A percentile compares a stretch with the other conserved stretches of the same genome.
These are phyloP conservation scores for Eremobia ochroleuca DNA, from an alignment of 2,888 invertebrate genomes.

Conservation along the genomic window DNA sequence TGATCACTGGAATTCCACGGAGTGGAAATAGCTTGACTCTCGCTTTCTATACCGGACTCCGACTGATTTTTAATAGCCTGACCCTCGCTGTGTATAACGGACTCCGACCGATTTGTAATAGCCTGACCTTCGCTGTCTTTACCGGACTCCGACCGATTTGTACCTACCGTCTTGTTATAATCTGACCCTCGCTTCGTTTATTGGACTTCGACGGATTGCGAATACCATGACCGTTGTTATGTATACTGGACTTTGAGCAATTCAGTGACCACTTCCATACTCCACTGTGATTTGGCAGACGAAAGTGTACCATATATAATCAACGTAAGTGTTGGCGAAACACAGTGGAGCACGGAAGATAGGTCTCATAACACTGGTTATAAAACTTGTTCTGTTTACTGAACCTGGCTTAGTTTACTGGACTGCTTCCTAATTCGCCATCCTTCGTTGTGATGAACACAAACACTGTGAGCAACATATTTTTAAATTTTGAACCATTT, in stretches of 20 bases:
- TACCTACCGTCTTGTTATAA: neutral
- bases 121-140: neutral
- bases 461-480: neutral
- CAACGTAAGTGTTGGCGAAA: conserved; percentile 4
- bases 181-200: neutral
- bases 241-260: too few species aligned
- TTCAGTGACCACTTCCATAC: neutral
- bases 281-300: conserved; percentile 15
- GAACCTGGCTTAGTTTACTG: neutral
- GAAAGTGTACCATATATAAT: conserved; percentile 18
- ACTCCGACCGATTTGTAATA: neutral
- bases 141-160: neutral
- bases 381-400: conserved; percentile 2
- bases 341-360: conserved; percentile 6
- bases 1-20: neutral
- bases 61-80: too few species aligned
- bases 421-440: neutral
- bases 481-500: neutral
- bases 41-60: neutral
- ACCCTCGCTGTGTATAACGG: too few species aligned
- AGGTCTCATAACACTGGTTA: neutral
- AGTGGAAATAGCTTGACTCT: neutral
- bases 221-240: neutral
- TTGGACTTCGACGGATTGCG: neutral
- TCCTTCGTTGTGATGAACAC: neutral